Base-by-base conservation (phyloP, 1,140 invertebrate species). In the Drosophila arizonae region DNA sequence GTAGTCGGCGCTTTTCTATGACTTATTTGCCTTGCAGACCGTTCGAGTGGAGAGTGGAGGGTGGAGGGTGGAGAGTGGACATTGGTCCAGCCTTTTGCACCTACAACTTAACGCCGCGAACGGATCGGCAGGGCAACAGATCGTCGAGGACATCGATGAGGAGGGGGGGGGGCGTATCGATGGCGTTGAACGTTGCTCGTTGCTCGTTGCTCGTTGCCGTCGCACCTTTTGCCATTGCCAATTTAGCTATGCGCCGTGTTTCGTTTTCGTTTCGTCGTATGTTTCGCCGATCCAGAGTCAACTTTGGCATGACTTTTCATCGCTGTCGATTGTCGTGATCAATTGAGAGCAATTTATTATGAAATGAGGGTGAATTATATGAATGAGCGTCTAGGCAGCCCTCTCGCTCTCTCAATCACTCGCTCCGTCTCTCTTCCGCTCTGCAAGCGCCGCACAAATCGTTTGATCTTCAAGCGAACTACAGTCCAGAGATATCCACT, bases 311-410 rank as follows among this genome's bases (percentile, higher is more conserved):
- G 86, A 90, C 86, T 90, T 90, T 90, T 90, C 88, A 88, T 90
- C 82, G 81, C 82, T 90, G 86, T 90, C 89, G 89, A 89, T 91
- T 91, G 90, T 91, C 90, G 90, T 91, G 90, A 91, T 91, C 90
- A 91, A 91, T 91, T 91, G 90, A 91, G 90, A 91, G 90, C 90
- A 91, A 91, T 91, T 91, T 91, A 91, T 91, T 91, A 91, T 86
- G 90, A 91, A 91, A 91, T 91, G 90, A 91, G 90, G 89, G 89
- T 91, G 90, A 91, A 91, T 91, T 91, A 91, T 91, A 91, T 89
- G 81, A 86, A 90, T 90, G 86, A 88, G 84, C 81, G 74, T 82
- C 80, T 65, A 68, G 56, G 11, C 28, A 54, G 9, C 21, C 10
- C 57, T 58, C 39, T 26, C 64, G 17, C 66, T 13, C 66, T 54